Evolutionary conservation across 2,888 invertebrate species (phyloP), one percentile per base, ranked within the genome.

Genomic region (Diloba caeruleocephala): DNA sequence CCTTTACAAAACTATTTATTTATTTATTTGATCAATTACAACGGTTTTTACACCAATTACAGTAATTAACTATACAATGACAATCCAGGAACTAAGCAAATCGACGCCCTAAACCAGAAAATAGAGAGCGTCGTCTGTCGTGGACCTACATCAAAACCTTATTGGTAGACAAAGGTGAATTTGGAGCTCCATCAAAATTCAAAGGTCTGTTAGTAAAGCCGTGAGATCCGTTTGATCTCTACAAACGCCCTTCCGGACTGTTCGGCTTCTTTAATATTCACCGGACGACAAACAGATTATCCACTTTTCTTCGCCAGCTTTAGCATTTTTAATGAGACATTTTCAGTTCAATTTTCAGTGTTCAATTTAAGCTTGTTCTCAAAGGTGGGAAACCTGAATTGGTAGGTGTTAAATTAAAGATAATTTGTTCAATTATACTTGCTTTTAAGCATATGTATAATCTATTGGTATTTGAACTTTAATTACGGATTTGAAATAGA

Each of bases 261-360:
- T 81, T 76, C 80, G 82, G 79, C 83, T 86, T 85, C 88, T 87
- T 87, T 88, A 88, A 90, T 86, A 84, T 86, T 87, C 85, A 79
- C 83, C 79, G 76, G 87, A 87, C 84, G 84, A 80, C 81, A 82
- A 85, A 85, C 84, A 88, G 89, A 90, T 90, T 90, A 91, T 87
- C 86, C 86, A 88, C 89, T 90, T 88, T 87, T 87, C 84, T 85
- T 87, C 80, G 79, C 79, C 76, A 74, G 85, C 84, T 88, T 88
- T 84, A 83, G 87, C 83, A 89, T 90, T 86, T 85, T 85, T 86
- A 89, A 90, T 88, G 84, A 90, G 88, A 82, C 79, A 78, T 82
- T 82, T 83, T 75, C 74, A 78, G 74, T 76, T 70, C 78, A 81
- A 79, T 83, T 84, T 81, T 76, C 81, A 83, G 84, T 79, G 74